A percentile compares a stretch with the other conserved stretches of the same genome.
Evolutionary conservation across 1,140 invertebrate genomes (phyloP).

Genomic region (Pomacea maculata): DNA sequence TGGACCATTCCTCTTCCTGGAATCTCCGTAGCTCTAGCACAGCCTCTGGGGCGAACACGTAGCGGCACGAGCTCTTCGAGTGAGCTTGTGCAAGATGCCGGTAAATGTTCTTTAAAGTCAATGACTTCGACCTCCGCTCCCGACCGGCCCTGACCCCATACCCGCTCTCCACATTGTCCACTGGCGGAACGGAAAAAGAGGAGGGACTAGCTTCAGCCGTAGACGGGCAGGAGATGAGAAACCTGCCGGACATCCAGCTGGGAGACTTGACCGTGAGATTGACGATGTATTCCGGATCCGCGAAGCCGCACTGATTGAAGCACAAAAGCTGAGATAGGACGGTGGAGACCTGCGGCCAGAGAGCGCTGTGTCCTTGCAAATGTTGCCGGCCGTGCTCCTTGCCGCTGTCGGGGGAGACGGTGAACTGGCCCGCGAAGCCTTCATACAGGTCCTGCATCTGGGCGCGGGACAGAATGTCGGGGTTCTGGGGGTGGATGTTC

Average conservation of each 20-base stretch:
- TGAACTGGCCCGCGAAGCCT: not conserved
- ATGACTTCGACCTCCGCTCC: no score
- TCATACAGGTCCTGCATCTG: constrained; percentile 17
- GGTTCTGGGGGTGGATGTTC: constrained; percentile 9
- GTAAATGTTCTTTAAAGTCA: constrained; percentile 14
- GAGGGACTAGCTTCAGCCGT: constrained; percentile 12
- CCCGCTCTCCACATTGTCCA: not conserved
- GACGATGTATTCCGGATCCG: constrained; percentile 33
- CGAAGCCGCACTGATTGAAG: constrained; percentile 30
- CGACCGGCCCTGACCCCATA: not conserved
- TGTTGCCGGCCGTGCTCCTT: no score
- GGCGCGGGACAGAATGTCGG: not conserved
- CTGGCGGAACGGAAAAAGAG: not conserved
- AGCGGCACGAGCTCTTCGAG: not conserved
- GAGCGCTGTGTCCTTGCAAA: no score
- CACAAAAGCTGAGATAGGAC: not conserved
- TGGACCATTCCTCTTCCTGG: constrained; percentile 41
- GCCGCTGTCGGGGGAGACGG: no score
- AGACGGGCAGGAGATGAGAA: constrained; percentile 34
- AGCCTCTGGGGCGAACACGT: constrained; percentile 34
- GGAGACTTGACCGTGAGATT: constrained; percentile 29
- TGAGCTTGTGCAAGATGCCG: not conserved
- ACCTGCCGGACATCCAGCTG: constrained; percentile 31
- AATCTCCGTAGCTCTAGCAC: constrained; percentile 33
- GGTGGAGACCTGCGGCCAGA: not conserved